Conservation (phyloP, 1,140 invertebrate species). For the Diabrotica virgifera region DNA sequence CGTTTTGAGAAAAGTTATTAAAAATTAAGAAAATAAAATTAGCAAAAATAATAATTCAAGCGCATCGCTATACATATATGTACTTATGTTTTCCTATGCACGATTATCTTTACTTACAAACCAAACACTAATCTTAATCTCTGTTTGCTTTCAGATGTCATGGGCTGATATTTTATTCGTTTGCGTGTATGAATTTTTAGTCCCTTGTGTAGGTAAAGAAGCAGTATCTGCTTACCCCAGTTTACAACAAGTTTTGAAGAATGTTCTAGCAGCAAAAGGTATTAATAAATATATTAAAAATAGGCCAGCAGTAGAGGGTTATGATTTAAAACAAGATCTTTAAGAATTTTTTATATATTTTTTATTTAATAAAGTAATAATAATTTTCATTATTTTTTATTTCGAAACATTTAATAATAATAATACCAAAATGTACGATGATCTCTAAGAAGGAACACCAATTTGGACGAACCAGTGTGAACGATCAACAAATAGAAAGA, state of each 20-base stretch:
- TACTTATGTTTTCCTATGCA: too few species aligned
- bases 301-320: conserved; percentile 33
- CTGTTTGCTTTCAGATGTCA: background rate
- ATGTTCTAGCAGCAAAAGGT: conserved; percentile 53
- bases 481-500: too few species aligned
- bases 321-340: background rate
- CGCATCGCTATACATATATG: too few species aligned
- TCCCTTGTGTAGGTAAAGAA: conserved; percentile 54
- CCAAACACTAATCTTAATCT: background rate
- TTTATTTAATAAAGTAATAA: background rate
- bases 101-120: background rate
- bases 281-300: conserved; percentile 65
- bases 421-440: too few species aligned
- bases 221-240: conserved; percentile 58
- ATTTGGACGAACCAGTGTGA: too few species aligned
- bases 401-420: too few species aligned
- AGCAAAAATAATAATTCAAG: too few species aligned
- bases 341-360: background rate
- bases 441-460: too few species aligned
- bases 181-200: conserved; percentile 57
- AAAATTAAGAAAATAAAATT: too few species aligned
- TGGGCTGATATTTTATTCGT: background rate
- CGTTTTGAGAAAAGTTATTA: too few species aligned
- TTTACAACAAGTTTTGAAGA: conserved; percentile 53
- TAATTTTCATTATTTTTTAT: too few species aligned